phyloP scores from a whole-genome alignment of 1,140 invertebrate genomes.

The Caligus rogercresseyi region DNA sequence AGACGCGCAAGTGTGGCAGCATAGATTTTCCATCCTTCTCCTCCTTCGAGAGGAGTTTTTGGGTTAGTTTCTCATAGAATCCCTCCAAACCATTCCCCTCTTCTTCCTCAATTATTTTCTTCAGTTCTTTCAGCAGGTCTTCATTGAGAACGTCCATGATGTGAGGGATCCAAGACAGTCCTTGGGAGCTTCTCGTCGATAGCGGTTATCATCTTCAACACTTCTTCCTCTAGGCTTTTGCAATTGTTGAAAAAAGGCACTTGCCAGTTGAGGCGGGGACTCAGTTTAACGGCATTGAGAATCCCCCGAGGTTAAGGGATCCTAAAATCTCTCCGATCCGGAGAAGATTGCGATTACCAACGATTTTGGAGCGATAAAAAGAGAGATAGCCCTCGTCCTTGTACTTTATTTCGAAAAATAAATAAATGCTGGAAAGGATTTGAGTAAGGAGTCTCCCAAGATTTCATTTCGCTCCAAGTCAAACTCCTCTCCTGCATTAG shows the following conservation, averaged over 20 bases:
- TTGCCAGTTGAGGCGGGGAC: background rate
- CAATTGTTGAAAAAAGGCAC: background rate
- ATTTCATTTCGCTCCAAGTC: slow-evolving; percentile 13
- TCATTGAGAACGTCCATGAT: too few species aligned
- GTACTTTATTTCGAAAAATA: background rate
- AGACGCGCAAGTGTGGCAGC: background rate
- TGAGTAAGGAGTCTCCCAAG: slow-evolving; percentile 7
- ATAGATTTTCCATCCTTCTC: too few species aligned
- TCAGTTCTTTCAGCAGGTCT: too few species aligned
- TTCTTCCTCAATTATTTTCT: too few species aligned
- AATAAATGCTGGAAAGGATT: background rate
- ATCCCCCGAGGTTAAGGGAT: background rate
- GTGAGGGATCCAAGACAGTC: too few species aligned
- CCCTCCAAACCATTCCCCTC: too few species aligned
- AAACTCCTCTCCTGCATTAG: background rate
- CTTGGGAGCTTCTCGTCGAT: background rate
- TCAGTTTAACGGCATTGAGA: background rate
- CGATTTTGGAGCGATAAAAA: background rate
- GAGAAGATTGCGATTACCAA: background rate
- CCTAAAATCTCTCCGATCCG: background rate
- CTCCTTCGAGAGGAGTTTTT: too few species aligned
- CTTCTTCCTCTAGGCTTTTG: background rate
- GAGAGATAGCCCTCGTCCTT: background rate
- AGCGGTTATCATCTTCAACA: background rate
- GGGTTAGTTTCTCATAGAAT: too few species aligned